Percentiles rank a stretch among this genome's conserved stretches.
phyloP scores from a whole-genome alignment of 2,888 invertebrate species.

The Ophioninae sp. region DNA sequence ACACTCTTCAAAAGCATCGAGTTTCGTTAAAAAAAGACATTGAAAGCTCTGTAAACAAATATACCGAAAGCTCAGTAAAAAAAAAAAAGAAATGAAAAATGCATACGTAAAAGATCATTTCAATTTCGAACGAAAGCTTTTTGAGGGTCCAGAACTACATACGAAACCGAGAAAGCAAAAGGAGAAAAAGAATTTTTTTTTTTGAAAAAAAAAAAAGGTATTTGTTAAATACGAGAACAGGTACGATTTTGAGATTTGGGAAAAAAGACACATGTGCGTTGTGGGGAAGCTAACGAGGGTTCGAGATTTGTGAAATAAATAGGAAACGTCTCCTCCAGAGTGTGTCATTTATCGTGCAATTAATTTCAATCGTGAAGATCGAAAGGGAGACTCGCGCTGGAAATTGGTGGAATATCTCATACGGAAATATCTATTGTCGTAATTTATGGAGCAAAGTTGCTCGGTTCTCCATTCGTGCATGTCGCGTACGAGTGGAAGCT shows the following conservation, averaged over 20 bases:
- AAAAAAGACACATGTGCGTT: background rate
- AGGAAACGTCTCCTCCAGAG: background rate
- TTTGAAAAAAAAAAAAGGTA: background rate
- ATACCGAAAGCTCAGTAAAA: too few relatives aligned
- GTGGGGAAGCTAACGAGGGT: too few relatives aligned
- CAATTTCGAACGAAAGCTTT: too few relatives aligned
- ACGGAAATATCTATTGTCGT: constrained; percentile 33
- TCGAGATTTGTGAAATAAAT: background rate
- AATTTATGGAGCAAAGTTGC: constrained; percentile 59
- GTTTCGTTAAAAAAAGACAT: too few relatives aligned
- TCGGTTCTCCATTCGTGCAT: constrained; percentile 13
- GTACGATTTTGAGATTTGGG: too few relatives aligned
- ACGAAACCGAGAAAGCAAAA: too few relatives aligned
- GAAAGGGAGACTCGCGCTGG: background rate
- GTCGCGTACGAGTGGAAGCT: constrained; percentile 36
- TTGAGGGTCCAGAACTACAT: too few relatives aligned
- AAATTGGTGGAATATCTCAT: constrained; percentile 18
- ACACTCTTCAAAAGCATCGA: too few relatives aligned
- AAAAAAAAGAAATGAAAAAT: too few relatives aligned
- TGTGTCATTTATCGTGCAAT: background rate
- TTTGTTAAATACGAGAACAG: too few relatives aligned
- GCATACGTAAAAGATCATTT: too few relatives aligned
- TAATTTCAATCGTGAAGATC: constrained; percentile 13
- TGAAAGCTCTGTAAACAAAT: too few relatives aligned
- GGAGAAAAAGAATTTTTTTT: background rate